Conservation (phyloP, 1,140 invertebrate genomes). For the Bombus affinis region DNA sequence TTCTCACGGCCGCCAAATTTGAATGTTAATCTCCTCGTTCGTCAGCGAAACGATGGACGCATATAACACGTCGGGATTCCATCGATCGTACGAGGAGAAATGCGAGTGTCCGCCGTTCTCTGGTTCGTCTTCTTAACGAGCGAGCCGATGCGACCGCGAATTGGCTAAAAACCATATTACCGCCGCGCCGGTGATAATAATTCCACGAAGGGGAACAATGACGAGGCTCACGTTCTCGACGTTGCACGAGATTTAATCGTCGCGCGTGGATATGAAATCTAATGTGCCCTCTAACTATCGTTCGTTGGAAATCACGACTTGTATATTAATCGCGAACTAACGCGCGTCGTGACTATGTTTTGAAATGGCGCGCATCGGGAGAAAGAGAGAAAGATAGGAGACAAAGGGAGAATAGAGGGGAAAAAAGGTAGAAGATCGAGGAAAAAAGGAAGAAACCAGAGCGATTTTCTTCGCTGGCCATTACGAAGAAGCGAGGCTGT, state of each 20-base stretch:
- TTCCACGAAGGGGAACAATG: slow-evolving; percentile 76
- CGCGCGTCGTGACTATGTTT: neutral
- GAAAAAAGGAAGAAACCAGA: slow-evolving; percentile 15
- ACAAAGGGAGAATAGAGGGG: too few species aligned
- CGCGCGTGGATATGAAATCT: slow-evolving; percentile 49
- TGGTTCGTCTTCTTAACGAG: slow-evolving; percentile 75
- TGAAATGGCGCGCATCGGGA: neutral
- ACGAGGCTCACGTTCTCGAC: slow-evolving; percentile 5
- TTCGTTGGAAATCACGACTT: slow-evolving; percentile 33
- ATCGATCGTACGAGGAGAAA: slow-evolving; percentile 75
- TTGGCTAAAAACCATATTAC: slow-evolving; percentile 77
- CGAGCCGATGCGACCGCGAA: slow-evolving; percentile 70
- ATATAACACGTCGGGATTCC: slow-evolving; percentile 68
- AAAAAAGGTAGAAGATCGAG: neutral
- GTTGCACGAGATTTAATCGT: slow-evolving; percentile 38
- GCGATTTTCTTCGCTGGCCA: slow-evolving; percentile 36
- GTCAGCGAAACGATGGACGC: slow-evolving; percentile 55
- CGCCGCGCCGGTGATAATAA: slow-evolving; percentile 71
- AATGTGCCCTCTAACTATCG: slow-evolving; percentile 40
- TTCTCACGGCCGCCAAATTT: slow-evolving; percentile 70
- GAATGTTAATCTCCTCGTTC: slow-evolving; percentile 81
- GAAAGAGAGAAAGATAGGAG: neutral
- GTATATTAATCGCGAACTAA: slow-evolving; percentile 45
- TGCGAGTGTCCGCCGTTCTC: slow-evolving; percentile 56
- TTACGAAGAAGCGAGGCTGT: slow-evolving; percentile 23